Base-by-base conservation (phyloP, 2,797 vertebrate species). In the Manis javanica region DNA sequence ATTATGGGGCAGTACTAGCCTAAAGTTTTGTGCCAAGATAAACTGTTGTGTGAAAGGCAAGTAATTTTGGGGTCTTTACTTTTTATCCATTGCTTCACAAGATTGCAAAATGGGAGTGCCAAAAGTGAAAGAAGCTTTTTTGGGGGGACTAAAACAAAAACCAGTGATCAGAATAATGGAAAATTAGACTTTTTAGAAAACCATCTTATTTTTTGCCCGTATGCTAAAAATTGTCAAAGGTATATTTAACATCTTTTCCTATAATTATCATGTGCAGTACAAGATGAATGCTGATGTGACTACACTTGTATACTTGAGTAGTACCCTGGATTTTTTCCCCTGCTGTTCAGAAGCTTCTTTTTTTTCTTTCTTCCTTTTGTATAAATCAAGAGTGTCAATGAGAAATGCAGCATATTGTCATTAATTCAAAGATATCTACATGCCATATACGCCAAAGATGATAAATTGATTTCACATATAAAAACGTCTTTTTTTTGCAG, bases 161-260 rank as follows among this genome's bases (percentile, higher is more conserved):
- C 78, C 69, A 53, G 6, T 71, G 37, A 85, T 96, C 55, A 75
- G 53, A 92, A 92, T 82, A 95, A 78, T 81, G 51, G 37, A 71
- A 92, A 84, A 21, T n/a, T n/a, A 57, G 31, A 39, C 37, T 83
- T 91, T 9, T 69, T 29, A 29, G 24, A 39, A 96, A 92, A 71
- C 19, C 2, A 12, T 83, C 55, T 94, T 84, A 31, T 86, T 93
- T 95, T 83, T 90, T 84, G 37, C 64, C 51, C 51, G 2, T 59
- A 61, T 69, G 18, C 81, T 84, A 15, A 94, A 95, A 90, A 81
- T 86, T 77, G 26, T 85, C 19, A 71, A 74, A 81, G 55, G 31
- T 59, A 46, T 79, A 93, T 75, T 82, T 82, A 88, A 63, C 26
- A 31, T 77, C 23, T 87, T 93, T 74, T 72, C 26, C 83, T 90